Percentiles rank a stretch among this genome's conserved stretches.
These are phyloP conservation scores for Caenorhabditis brenneri DNA, from an alignment of 1,140 invertebrate genomes.

Conservation along the genomic window DNA sequence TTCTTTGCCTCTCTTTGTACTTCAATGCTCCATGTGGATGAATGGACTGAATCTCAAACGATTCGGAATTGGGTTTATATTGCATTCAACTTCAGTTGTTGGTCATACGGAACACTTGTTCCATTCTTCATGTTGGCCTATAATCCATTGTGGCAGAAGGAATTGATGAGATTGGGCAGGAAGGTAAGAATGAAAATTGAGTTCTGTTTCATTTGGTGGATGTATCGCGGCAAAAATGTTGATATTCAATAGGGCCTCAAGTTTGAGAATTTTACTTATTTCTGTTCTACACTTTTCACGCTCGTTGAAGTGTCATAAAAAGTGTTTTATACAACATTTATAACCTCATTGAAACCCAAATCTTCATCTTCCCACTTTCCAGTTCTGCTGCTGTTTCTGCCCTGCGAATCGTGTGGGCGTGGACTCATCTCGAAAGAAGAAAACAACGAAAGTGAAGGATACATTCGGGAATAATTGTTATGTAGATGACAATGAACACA, in stretches of 20 bases:
- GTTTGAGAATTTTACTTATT: no score
- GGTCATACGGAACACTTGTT: background rate
- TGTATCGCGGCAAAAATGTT: no score
- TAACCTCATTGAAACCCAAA: no score
- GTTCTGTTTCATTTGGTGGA: background rate
- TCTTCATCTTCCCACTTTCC: no score
- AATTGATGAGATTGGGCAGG: background rate
- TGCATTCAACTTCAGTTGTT: slow-evolving; percentile 8
- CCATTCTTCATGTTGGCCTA: slow-evolving; percentile 21
- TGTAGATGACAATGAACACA: background rate
- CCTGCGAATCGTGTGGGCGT: background rate
- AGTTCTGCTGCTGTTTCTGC: background rate
- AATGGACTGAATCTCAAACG: slow-evolving; percentile 8
- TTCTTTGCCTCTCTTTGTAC: background rate
- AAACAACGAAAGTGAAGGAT: background rate
- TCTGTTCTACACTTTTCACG: no score
- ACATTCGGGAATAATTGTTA: background rate
- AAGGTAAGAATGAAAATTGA: background rate
- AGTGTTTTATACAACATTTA: no score
- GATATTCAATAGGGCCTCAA: no score
- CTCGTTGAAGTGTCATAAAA: no score
- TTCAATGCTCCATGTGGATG: slow-evolving; percentile 19
- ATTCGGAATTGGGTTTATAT: slow-evolving; percentile 17
- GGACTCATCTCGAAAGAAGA: background rate
- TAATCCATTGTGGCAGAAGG: slow-evolving; percentile 14